phyloP scores from a whole-genome alignment of 2,888 invertebrate genomes.

The Lamellibrachia satsuma region DNA sequence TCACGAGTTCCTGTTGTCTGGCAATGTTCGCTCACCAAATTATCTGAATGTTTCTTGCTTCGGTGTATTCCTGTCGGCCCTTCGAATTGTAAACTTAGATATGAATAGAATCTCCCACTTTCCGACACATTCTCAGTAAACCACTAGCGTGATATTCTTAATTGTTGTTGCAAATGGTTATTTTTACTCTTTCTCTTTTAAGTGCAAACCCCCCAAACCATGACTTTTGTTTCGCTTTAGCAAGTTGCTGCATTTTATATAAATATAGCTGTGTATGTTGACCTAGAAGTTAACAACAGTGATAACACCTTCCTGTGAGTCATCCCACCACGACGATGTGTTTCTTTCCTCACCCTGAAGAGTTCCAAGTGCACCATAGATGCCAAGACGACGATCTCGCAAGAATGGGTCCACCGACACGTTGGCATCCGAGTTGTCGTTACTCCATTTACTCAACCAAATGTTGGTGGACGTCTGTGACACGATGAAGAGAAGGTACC shows the following conservation, averaged over 20 bases:
- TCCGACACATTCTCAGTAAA: too few relatives aligned
- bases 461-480: slow-evolving; percentile 39
- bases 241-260: not conserved
- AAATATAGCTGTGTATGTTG: not conserved
- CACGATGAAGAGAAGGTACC: slow-evolving; percentile 31
- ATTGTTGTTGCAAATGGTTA: too few relatives aligned
- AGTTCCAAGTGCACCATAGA: slow-evolving; percentile 9
- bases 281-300: not conserved
- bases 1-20: too few relatives aligned
- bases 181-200: too few relatives aligned
- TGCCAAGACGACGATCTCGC: not conserved
- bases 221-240: too few relatives aligned
- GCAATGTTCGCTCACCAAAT: too few relatives aligned
- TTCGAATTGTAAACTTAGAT: too few relatives aligned
- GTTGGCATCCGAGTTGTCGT: slow-evolving; percentile 40
- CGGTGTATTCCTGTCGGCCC: too few relatives aligned
- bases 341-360: not conserved
- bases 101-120: too few relatives aligned
- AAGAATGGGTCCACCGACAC: slow-evolving; percentile 37
- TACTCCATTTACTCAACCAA: slow-evolving; percentile 52
- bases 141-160: too few relatives aligned
- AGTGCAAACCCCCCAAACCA: too few relatives aligned
- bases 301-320: not conserved
- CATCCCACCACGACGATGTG: not conserved
- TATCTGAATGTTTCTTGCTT: too few relatives aligned